Percentiles rank a stretch among this genome's conserved stretches.
Evolutionary conservation across 2,888 invertebrate species (phyloP).

Genomic region (Aspidiotus destructor): DNA sequence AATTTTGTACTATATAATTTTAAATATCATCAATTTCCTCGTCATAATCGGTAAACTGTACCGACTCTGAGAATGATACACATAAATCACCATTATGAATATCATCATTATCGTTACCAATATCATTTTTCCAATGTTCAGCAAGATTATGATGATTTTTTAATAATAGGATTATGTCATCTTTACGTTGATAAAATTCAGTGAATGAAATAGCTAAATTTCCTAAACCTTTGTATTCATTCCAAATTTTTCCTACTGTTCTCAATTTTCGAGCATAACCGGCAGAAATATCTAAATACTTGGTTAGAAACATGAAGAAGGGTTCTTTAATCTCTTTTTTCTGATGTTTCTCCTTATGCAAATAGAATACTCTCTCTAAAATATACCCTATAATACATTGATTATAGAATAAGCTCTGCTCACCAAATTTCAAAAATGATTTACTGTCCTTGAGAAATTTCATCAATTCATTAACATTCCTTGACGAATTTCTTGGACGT

Average conservation of each 20-base stretch:
- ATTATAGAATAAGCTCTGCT: no score
- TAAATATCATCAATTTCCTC: neutral
- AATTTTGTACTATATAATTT: no score
- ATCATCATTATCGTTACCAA: no score
- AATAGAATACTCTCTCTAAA: neutral
- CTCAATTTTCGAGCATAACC: conserved; percentile 1
- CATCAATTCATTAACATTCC: neutral
- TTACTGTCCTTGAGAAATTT: neutral
- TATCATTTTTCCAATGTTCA: conserved; percentile 9
- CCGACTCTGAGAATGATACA: no score
- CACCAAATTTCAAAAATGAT: neutral
- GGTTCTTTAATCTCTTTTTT: neutral
- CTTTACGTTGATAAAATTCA: conserved; percentile 11
- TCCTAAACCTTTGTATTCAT: conserved; percentile 12
- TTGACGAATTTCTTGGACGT: neutral
- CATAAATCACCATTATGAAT: no score
- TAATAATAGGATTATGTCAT: conserved; percentile 9
- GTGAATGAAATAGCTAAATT: conserved; percentile 11
- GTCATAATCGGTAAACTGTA: no score
- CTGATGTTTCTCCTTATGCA: neutral
- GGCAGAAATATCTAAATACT: neutral
- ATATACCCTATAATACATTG: no score
- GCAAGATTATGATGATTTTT: conserved; percentile 11
- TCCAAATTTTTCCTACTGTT: conserved; percentile 5
- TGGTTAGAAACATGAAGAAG: neutral